Base-by-base conservation (phyloP, 2,113 vertebrate species). In the Chionodraco myersi region DNA sequence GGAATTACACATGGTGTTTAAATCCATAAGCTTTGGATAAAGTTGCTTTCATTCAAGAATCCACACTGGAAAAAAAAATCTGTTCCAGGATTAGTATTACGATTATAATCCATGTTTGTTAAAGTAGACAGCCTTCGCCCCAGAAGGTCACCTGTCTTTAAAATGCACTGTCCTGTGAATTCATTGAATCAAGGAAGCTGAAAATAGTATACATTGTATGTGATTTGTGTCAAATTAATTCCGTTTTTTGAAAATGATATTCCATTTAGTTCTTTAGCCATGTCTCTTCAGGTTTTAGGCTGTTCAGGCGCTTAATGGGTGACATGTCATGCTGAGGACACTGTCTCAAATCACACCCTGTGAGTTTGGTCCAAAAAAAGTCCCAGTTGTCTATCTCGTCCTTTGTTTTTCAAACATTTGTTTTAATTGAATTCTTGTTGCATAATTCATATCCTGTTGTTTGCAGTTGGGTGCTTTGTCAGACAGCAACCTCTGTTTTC, bases 401-500 rank as follows among this genome's bases (percentile, higher is more conserved):
- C 87, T 90, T 94, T 93, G 88, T 92, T 94, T 92, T 85, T 82
- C 23, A 90, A 89, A 90, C 83, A 88, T 92, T 92, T 93, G 84
- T 92, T 93, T 89, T 84, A 92, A 93, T 86, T 84, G 75, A 92
- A 94, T 93, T 93, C 86, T 93, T 93, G 87, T 92, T 94, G 90
- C 92, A 91, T 94, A 94, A 94, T 94, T 92, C 92, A 92, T 89
- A 94, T 94, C 94, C 94, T 95, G 93, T 94, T 94, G 84, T 94
- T 93, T 89, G 89, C 87, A 87, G 82, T 91, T 36, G 7, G 83
- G 85, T 88, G 83, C 87, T 81, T 89, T 90, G 90, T 92, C 84
- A 88, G 90, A 85, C 77, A 75, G 53, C 81, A 76, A 54, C 63
- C 53, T 70, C 82, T 89, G 90, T 92, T 94, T 90, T 94, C 79